A percentile compares a stretch with the other conserved stretches of the same genome.
Conservation (phyloP, 2,888 invertebrate genomes). For the Diarsia mendica region DNA sequence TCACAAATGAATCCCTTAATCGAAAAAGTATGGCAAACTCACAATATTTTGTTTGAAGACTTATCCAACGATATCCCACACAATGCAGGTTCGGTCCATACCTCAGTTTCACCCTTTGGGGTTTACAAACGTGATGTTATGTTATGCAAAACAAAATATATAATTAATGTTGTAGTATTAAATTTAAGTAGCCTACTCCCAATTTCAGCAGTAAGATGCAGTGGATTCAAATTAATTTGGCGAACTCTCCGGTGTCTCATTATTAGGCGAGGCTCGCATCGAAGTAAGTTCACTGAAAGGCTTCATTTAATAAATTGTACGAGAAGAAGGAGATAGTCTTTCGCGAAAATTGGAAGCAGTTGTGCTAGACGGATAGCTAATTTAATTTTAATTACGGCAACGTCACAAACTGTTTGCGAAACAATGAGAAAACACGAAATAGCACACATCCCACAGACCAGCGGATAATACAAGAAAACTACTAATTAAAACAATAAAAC, state of each 20-base stretch:
- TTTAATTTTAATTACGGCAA: slow-evolving; percentile 66
- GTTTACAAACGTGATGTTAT: too few relatives aligned
- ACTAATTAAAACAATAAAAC: too few relatives aligned
- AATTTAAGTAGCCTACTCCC: slow-evolving; percentile 49
- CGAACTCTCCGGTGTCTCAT: slow-evolving; percentile 61
- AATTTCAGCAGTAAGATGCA: slow-evolving; percentile 61
- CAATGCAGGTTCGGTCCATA: too few relatives aligned
- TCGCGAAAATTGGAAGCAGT: slow-evolving; percentile 64
- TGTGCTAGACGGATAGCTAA: slow-evolving; percentile 65
- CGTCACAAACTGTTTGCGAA: slow-evolving; percentile 51
- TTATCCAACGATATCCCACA: too few relatives aligned
- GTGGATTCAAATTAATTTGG: slow-evolving; percentile 68
- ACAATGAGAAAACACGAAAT: slow-evolving; percentile 35
- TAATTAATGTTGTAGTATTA: slow-evolving; percentile 42
- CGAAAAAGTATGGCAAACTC: too few relatives aligned
- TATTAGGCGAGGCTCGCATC: slow-evolving; percentile 64
- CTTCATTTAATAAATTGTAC: slow-evolving; percentile 63
- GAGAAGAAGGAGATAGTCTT: slow-evolving; percentile 59
- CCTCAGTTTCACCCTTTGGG: too few relatives aligned
- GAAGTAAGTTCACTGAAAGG: slow-evolving; percentile 61
- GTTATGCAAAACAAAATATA: too few relatives aligned
- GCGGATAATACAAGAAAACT: too few relatives aligned
- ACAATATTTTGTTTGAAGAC: too few relatives aligned
- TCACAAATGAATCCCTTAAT: too few relatives aligned
- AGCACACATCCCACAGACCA: too few relatives aligned